phyloP scores from a whole-genome alignment of 2,113 vertebrate genomes.

The Riparia riparia region DNA sequence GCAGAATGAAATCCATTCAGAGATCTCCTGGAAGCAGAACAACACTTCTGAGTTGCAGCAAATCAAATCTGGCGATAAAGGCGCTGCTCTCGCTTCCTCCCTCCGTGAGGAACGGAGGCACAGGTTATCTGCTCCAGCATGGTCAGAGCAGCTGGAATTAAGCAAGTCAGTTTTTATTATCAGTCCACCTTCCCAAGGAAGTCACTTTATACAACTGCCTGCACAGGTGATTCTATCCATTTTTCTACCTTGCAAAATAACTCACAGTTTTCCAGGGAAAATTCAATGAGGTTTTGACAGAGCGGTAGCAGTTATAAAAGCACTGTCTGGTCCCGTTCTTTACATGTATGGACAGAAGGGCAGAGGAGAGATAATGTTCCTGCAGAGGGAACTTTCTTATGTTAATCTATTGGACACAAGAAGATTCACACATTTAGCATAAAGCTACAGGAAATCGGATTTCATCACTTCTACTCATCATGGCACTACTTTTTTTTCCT shows the following conservation, averaged over 20 bases:
- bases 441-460: not conserved
- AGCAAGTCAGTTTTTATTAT: conserved; percentile 21
- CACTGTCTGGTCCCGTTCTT: not conserved
- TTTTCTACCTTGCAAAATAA: not conserved
- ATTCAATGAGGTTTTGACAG: not conserved
- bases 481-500: not conserved
- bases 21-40: not conserved
- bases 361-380: not conserved
- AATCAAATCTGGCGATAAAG: not conserved
- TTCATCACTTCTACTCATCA: not conserved
- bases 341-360: not conserved
- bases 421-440: not conserved
- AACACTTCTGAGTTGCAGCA: not conserved
- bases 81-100: not conserved
- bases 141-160: not conserved
- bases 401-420: not conserved
- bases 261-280: not conserved
- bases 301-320: not conserved
- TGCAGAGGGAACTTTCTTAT: not conserved
- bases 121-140: not conserved
- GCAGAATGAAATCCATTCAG: conserved; percentile 26
- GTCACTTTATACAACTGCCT: not conserved
- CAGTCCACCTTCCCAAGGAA: not conserved
- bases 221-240: not conserved
- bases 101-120: not conserved